Conservation (phyloP, 2,797 vertebrate species). For the Peromyscus aztecus region DNA sequence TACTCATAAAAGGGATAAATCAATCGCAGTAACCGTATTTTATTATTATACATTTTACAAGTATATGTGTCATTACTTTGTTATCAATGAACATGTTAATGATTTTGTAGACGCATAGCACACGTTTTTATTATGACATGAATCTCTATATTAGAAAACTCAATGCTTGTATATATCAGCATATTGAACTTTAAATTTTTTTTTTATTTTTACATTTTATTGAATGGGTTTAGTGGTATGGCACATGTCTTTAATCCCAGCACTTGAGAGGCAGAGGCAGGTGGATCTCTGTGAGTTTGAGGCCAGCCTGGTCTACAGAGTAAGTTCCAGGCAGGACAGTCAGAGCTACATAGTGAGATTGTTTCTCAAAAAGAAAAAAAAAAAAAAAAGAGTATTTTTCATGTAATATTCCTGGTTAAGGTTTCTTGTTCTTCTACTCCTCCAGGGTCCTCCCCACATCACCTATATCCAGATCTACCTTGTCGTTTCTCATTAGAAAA, state of each 20-base stretch:
- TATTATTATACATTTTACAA: background rate
- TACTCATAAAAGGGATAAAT: background rate
- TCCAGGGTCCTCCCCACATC: background rate
- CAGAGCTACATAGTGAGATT: background rate
- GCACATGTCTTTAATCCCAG: background rate
- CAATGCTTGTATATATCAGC: background rate
- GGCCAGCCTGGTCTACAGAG: background rate
- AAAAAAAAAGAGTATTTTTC: background rate
- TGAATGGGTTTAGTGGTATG: background rate
- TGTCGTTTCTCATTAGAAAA: background rate
- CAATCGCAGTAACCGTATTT: background rate
- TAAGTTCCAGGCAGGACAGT: background rate
- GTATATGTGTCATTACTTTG: background rate
- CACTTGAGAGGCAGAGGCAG: background rate
- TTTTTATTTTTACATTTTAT: background rate
- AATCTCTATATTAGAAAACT: slow-evolving; percentile 16
- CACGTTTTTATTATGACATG: background rate
- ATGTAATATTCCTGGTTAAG: background rate
- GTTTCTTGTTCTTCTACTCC: background rate
- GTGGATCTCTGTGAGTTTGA: background rate
- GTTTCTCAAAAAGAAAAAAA: background rate
- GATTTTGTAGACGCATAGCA: background rate
- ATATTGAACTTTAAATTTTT: background rate
- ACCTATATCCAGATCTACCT: too few species aligned
- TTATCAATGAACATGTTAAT: background rate